These are phyloP conservation scores for Apistogramma diplotaenia DNA, from an alignment of 2,113 vertebrate genomes.

Conservation along the genomic window DNA sequence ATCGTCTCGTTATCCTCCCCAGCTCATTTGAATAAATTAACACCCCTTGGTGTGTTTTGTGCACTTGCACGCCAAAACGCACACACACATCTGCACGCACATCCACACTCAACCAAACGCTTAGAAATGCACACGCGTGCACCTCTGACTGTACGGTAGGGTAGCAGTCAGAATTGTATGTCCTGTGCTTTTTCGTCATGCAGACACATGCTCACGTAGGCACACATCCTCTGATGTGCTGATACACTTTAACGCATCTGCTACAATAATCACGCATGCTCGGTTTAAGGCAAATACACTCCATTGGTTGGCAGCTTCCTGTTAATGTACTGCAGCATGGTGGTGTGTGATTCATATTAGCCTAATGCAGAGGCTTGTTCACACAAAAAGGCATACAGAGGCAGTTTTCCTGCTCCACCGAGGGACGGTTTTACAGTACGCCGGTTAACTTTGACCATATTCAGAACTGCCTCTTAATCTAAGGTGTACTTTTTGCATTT, in stretches of 20 bases:
- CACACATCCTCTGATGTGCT: slow-evolving; percentile 43
- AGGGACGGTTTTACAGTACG: neutral
- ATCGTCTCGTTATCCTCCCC: slow-evolving; percentile 70
- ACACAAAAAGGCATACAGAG: slow-evolving; percentile 10
- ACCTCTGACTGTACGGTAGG: neutral
- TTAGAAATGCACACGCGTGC: neutral
- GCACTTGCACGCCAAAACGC: slow-evolving; percentile 34
- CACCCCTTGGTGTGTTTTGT: slow-evolving; percentile 72
- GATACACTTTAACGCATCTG: slow-evolving; percentile 57
- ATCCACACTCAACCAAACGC: slow-evolving; percentile 9
- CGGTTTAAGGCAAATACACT: slow-evolving; percentile 51
- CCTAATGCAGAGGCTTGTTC: slow-evolving; percentile 55
- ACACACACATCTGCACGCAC: slow-evolving; percentile 31
- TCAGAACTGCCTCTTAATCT: neutral
- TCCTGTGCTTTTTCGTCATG: slow-evolving; percentile 28
- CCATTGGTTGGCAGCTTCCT: slow-evolving; percentile 37
- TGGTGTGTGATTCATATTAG: slow-evolving; percentile 56
- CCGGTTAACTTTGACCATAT: neutral
- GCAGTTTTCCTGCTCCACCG: neutral
- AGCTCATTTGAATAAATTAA: slow-evolving; percentile 82
- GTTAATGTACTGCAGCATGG: slow-evolving; percentile 58
- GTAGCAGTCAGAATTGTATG: slow-evolving; percentile 22
- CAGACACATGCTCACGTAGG: slow-evolving; percentile 31
- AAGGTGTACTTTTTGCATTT: neutral
- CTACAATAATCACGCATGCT: slow-evolving; percentile 50